A percentile compares a stretch with the other conserved stretches of the same genome.
phyloP scores from a whole-genome alignment of 2,888 invertebrate species.

The Syritta pipiens region DNA sequence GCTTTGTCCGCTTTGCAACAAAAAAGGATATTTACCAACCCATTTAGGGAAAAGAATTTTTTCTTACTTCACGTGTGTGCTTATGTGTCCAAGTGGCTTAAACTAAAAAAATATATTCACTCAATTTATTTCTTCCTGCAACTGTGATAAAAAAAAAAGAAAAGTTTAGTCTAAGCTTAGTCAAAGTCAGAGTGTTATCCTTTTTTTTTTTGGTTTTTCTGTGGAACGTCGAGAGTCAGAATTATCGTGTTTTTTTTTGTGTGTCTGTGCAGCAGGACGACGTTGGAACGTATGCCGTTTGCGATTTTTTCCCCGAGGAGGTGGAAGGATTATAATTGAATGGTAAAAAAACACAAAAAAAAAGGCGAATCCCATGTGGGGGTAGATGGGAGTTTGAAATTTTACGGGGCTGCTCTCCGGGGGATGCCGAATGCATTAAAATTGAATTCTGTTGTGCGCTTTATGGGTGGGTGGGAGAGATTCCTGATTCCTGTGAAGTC shows the following conservation, averaged over 20 bases:
- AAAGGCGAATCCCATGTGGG: slow-evolving; percentile 15
- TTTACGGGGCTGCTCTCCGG: slow-evolving; percentile 30
- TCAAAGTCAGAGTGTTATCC: too few species aligned
- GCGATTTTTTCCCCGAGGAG: slow-evolving; percentile 55
- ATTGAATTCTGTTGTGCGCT: slow-evolving; percentile 60
- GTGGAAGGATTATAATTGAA: slow-evolving; percentile 68
- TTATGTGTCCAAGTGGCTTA: slow-evolving; percentile 68
- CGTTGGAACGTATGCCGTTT: slow-evolving; percentile 39
- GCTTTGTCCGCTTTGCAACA: slow-evolving; percentile 16
- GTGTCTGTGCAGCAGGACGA: not conserved
- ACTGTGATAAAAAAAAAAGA: slow-evolving; percentile 66
- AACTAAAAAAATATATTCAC: not conserved
- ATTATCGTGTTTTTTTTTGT: too few species aligned
- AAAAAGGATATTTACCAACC: slow-evolving; percentile 2
- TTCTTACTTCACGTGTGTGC: too few species aligned
- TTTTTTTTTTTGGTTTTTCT: too few species aligned
- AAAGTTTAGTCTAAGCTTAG: too few species aligned
- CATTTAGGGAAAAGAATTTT: too few species aligned
- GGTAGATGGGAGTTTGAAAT: slow-evolving; percentile 22
- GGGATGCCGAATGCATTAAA: slow-evolving; percentile 62
- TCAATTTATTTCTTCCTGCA: slow-evolving; percentile 18
- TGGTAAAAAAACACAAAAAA: slow-evolving; percentile 46
- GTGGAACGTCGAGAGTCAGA: too few species aligned
- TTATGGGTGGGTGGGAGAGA: too few species aligned
- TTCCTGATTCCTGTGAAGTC: too few species aligned